Percentiles rank a stretch among this genome's conserved stretches.
phyloP scores from a whole-genome alignment of 2,113 vertebrate species.

The Cyprinodon variegatus region DNA sequence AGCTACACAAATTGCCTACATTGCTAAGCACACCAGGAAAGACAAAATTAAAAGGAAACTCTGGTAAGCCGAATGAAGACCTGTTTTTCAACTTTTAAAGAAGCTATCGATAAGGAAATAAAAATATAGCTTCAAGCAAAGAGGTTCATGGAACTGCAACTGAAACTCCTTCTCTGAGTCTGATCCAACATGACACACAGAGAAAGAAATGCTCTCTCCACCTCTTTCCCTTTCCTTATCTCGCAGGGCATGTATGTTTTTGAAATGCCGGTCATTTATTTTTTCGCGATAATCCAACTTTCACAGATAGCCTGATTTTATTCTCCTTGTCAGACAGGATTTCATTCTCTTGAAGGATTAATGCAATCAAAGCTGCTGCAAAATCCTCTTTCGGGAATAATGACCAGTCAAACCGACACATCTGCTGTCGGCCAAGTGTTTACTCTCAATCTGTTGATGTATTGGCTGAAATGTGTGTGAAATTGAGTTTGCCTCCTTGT shows the following conservation, averaged over 20 bases:
- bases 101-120: no score
- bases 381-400: constrained; percentile 70
- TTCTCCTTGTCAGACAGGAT: constrained; percentile 61
- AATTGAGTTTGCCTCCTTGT: background rate
- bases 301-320: constrained; percentile 55
- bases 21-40: no score
- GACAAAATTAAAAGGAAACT: no score
- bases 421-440: constrained; percentile 60
- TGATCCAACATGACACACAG: constrained; percentile 18
- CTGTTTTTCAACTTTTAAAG: no score
- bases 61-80: no score
- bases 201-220: constrained; percentile 8
- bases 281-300: constrained; percentile 53
- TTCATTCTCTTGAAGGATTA: constrained; percentile 72
- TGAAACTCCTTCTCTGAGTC: constrained; percentile 33
- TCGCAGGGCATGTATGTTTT: background rate
- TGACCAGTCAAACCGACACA: constrained; percentile 62
- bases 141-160: constrained; percentile 31
- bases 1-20: no score
- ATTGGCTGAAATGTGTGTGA: constrained; percentile 11
- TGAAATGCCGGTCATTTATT: constrained; percentile 33
- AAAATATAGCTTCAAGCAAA: constrained; percentile 1
- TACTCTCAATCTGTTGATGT: constrained; percentile 31
- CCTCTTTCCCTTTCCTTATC: constrained; percentile 27
- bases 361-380: constrained; percentile 64